phyloP scores from a whole-genome alignment of 2,888 invertebrate species.

The Ophion costatus region DNA sequence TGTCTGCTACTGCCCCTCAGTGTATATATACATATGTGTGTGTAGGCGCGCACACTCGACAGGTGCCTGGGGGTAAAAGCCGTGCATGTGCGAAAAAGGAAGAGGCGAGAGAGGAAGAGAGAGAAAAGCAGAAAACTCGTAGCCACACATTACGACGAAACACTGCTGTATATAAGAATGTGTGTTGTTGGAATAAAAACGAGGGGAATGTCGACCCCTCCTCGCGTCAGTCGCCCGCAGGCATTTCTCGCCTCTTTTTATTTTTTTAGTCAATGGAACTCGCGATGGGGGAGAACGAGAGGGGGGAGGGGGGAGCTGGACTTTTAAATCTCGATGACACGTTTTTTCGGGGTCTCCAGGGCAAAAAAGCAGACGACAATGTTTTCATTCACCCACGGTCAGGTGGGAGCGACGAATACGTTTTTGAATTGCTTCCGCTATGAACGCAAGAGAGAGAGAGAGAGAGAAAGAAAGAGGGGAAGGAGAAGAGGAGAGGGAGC shows the following conservation, averaged over 20 bases:
- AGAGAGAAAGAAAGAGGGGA: background rate
- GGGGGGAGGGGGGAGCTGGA: slow-evolving; percentile 18
- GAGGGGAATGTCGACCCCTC: slow-evolving; percentile 62
- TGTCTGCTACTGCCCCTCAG: background rate
- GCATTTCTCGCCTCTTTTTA: slow-evolving; percentile 28
- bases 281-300: slow-evolving; percentile 11
- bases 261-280: slow-evolving; percentile 36
- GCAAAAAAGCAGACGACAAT: slow-evolving; percentile 47
- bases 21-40: background rate
- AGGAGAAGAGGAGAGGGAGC: background rate
- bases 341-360: slow-evolving; percentile 51
- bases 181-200: slow-evolving; percentile 61
- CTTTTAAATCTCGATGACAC: slow-evolving; percentile 64
- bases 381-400: slow-evolving; percentile 45
- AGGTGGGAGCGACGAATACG: slow-evolving; percentile 32
- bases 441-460: background rate
- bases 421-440: slow-evolving; percentile 17
- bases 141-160: slow-evolving; percentile 45
- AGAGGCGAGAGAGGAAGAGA: slow-evolving; percentile 42
- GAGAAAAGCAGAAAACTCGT: slow-evolving; percentile 50
- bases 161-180: slow-evolving; percentile 56
- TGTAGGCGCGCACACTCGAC: no score
- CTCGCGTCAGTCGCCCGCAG: slow-evolving; percentile 57
- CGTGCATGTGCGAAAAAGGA: slow-evolving; percentile 50
- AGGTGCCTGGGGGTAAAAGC: slow-evolving; percentile 59